Base-by-base conservation (phyloP, 2,888 invertebrate species). In the Nemotelus pantherinus region DNA sequence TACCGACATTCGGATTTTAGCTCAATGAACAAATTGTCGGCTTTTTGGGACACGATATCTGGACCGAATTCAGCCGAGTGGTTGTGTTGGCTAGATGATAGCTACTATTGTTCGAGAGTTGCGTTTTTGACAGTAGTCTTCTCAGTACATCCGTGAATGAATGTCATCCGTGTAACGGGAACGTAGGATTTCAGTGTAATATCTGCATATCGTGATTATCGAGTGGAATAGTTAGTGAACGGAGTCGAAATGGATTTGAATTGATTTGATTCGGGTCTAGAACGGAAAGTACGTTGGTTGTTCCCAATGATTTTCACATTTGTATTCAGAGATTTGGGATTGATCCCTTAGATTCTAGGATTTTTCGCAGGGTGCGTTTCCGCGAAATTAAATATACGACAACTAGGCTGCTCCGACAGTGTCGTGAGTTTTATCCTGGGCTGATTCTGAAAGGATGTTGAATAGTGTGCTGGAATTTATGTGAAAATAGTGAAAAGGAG, bases 241-340 rank as follows among this genome's bases (percentile, higher is more conserved):
- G 55, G 55, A 39, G 43, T 2, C 25, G 55, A 70, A 10, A 9
- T 50, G 55, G 63, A 63, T 70, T 53, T 7, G 5, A 70, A 70
- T 70, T 55, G 70, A 70, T 55, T 53, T 70, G 70, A 70, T 55
- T 70, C 55, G n/a, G 41, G 43, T 70, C 25, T 55, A 43, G 5
- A 47, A 55, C 53, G 53, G 53, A 43, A 45, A 9, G 39, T 63
- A 43, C 39, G 60, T 70, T 70, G 43, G 55, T 39, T 70, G 55
- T 48, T 55, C 55, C 55, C 74, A 74, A 60, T 74, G 74, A 60
- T 74, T 74, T 74, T 60, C 48, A 47, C 57, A 74, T 74, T 74
- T 74, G 50, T 60, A 50, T 74, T 60, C 63, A 41, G 41, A 48
- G 60, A 74, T 74, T 74, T 39, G 10, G 9, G 48, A 9, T 39